Evolutionary conservation across 2,888 invertebrate species (phyloP).

Genomic region (Cheilosia variabilis): DNA sequence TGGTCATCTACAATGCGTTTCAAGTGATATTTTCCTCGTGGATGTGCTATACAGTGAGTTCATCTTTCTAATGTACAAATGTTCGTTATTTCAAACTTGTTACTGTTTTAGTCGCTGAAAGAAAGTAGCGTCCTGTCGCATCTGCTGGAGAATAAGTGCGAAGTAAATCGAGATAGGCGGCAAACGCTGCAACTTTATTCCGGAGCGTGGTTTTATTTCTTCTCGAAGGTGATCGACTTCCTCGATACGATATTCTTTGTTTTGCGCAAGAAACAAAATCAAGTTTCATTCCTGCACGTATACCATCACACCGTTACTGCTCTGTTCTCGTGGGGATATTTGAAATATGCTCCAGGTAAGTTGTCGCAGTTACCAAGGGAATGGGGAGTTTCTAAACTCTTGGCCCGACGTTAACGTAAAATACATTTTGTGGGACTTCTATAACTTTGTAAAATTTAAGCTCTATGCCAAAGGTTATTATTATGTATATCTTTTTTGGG

Average conservation of each 20-base stretch:
- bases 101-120: constrained; percentile 78
- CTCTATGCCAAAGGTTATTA: too few relatives aligned
- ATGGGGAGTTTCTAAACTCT: background rate
- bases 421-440: too few relatives aligned
- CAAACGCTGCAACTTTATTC: constrained; percentile 85
- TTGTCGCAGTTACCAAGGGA: too few relatives aligned
- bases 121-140: constrained; percentile 81
- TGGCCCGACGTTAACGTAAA: too few relatives aligned
- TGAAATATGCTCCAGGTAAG: constrained; percentile 90
- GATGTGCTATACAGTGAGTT: constrained; percentile 84
- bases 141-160: constrained; percentile 81
- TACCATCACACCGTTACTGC: constrained; percentile 94
- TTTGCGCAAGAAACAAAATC: constrained; percentile 93
- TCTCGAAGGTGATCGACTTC: constrained; percentile 91
- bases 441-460: too few relatives aligned
- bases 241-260: constrained; percentile 95
- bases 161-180: constrained; percentile 80
- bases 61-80: background rate
- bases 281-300: constrained; percentile 94
- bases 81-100: background rate
- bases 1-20: constrained; percentile 93
- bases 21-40: constrained; percentile 94
- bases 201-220: constrained; percentile 91
- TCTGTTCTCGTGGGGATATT: constrained; percentile 91
- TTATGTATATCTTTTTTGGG: too few relatives aligned